Evolutionary conservation across 1,140 invertebrate genomes (phyloP), one percentile per base, ranked within the genome.

Genomic region (Aphidius ervi): DNA sequence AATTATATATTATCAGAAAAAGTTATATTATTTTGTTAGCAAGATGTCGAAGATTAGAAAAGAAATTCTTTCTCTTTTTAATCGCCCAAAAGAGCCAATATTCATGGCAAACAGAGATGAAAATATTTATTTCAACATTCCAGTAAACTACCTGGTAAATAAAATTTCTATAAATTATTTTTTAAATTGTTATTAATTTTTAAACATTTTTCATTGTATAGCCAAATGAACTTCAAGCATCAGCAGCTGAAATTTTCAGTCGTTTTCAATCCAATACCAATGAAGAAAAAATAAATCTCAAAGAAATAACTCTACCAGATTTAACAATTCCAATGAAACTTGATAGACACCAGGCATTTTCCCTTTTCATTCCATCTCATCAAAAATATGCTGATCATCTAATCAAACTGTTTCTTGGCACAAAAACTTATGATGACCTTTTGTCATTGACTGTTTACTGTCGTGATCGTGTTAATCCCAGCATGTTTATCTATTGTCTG

Each of bases 401-500:
- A 5, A 89, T 90, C 55, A 84, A 89, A 59, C 84, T 91, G 56
- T 90, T 91, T 66, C 79, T 89, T 76, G 81, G 86, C 85, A 85
- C 89, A 83, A 78, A 86, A 61, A 84, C 84, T 5, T 74, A 87
- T 20, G 87, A 90, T 1, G 89, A 91, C 56, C 82, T 92, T 40
- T 70, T 85, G 60, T 88, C 89, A 0, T 75, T 88, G 8, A 83
- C 86, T 6, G 84, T 87, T 4, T 92, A 87, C 68, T 86, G 85
- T 61, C 84, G 88, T 47, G 86, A 91, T 69, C 84, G 87, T 23
- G 73, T 91, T 41, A 92, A 92, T 72, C 86, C 89, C 0, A 86
- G 88, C 68, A 74, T 92, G 76, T 92, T 90, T 77, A 87, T 89
- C 73, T 92, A 92, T 70, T 85, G 86, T 6, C 76, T 87, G 3